Evolutionary conservation across 35 echinoderm and acorn worm genomes (phyloP).

Genomic region (Chiridota heheva): DNA sequence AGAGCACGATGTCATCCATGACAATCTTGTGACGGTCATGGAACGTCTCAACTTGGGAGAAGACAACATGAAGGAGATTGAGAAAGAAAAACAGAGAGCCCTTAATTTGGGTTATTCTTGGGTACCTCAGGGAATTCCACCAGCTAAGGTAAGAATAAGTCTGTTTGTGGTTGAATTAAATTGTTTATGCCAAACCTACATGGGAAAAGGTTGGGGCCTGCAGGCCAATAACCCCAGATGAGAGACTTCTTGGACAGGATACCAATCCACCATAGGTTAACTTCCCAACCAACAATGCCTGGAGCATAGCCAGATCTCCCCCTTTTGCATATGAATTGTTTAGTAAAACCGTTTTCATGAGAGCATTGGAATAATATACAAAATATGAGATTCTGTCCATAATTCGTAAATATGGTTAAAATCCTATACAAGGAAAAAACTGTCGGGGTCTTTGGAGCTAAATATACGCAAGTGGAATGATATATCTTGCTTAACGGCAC

Average conservation of each 20-base stretch:
- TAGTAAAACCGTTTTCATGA: no score
- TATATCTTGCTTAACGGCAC: no score
- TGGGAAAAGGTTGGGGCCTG: background rate
- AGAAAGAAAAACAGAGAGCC: conserved; percentile 78
- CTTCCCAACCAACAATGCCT: no score
- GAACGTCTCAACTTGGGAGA: conserved; percentile 71
- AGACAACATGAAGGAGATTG: conserved; percentile 57
- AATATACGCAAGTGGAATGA: no score
- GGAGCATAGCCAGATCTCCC: no score
- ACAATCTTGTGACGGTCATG: conserved; percentile 88
- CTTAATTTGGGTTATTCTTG: conserved; percentile 89
- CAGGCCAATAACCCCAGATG: background rate
- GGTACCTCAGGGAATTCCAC: conserved; percentile 87
- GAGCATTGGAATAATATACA: no score
- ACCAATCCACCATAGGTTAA: no score
- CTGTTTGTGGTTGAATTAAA: background rate
- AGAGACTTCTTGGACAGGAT: background rate
- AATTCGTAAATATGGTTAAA: no score
- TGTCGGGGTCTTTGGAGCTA: no score
- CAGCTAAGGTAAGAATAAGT: conserved; percentile 74
- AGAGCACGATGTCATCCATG: conserved; percentile 97
- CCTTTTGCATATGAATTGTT: no score
- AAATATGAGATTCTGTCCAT: no score
- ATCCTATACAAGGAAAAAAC: no score
- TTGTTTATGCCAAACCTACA: background rate